Conservation (phyloP, 2,113 vertebrate genomes). For the Mugil cephalus region DNA sequence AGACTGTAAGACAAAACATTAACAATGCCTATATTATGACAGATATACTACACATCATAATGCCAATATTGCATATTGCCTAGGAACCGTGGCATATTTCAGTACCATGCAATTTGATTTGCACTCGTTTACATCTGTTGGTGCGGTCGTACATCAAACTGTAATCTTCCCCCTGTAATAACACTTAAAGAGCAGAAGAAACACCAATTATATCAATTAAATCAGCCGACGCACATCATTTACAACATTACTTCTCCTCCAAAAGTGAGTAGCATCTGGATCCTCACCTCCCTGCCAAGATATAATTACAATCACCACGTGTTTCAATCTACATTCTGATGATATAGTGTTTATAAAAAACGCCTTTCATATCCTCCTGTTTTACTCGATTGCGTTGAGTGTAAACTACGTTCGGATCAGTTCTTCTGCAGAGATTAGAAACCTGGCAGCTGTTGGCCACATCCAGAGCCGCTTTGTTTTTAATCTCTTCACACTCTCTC, state of each 20-base stretch:
- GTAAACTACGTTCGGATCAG: background rate
- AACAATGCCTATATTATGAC: too few relatives aligned
- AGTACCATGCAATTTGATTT: too few relatives aligned
- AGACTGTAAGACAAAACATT: background rate
- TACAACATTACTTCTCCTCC: background rate
- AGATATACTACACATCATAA: too few relatives aligned
- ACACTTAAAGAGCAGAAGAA: slow-evolving; percentile 1
- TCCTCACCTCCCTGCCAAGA: background rate
- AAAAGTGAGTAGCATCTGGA: background rate
- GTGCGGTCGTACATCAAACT: background rate
- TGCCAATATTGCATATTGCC: too few relatives aligned
- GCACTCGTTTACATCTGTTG: background rate
- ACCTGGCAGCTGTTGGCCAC: background rate
- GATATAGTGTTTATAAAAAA: background rate
- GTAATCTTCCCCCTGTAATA: slow-evolving; percentile 4
- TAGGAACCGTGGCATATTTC: too few relatives aligned
- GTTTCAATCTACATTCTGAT: background rate
- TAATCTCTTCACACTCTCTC: background rate
- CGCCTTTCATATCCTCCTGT: background rate
- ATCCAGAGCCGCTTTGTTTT: slow-evolving; percentile 1
- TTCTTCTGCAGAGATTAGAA: background rate
- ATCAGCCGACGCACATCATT: background rate
- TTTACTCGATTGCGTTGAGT: too few relatives aligned
- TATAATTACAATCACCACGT: slow-evolving; percentile 12
- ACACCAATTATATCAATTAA: slow-evolving; percentile 25